Evolutionary conservation across 2,797 vertebrate genomes (phyloP).

Genomic region (Enteromius unitaeniatus): DNA sequence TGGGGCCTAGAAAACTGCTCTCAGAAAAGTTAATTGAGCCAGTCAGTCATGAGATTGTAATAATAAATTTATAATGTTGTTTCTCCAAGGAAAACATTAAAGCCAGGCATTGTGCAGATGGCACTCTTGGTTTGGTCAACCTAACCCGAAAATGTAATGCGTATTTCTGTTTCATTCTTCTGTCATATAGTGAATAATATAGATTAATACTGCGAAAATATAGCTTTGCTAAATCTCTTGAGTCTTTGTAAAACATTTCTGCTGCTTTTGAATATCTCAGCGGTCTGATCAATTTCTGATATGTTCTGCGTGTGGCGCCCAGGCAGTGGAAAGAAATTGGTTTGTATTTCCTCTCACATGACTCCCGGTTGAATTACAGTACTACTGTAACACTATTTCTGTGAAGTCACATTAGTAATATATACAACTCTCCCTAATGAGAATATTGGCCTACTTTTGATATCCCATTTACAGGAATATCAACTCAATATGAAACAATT

Average conservation of each 20-base stretch:
- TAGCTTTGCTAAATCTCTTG: conserved; percentile 20
- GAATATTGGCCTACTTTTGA: neutral
- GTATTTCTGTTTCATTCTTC: conserved; percentile 16
- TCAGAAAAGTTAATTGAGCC: conserved; percentile 47
- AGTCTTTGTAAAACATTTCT: conserved; percentile 30
- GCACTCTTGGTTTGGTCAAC: conserved; percentile 7
- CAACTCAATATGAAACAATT: neutral
- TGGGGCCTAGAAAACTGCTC: conserved; percentile 10
- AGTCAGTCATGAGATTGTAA: conserved; percentile 24
- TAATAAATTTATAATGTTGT: conserved; percentile 46
- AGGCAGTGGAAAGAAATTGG: neutral
- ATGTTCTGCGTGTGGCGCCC: neutral
- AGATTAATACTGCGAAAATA: neutral
- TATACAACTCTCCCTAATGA: conserved; percentile 6
- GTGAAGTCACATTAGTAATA: conserved; percentile 6
- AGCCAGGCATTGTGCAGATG: conserved; percentile 6
- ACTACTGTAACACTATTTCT: conserved; percentile 31
- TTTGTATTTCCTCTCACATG: conserved; percentile 15
- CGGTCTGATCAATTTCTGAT: conserved; percentile 23
- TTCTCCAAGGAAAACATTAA: conserved; percentile 27
- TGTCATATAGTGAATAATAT: conserved; percentile 9
- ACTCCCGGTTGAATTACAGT: conserved; percentile 14
- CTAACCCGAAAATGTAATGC: neutral
- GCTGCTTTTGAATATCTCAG: conserved; percentile 35
- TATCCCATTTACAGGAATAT: conserved; percentile 2